Percentiles rank a stretch among this genome's conserved stretches.
These are phyloP conservation scores for Gorsachius goisagi DNA, from an alignment of 2,113 vertebrate species.

Conservation along the genomic window DNA sequence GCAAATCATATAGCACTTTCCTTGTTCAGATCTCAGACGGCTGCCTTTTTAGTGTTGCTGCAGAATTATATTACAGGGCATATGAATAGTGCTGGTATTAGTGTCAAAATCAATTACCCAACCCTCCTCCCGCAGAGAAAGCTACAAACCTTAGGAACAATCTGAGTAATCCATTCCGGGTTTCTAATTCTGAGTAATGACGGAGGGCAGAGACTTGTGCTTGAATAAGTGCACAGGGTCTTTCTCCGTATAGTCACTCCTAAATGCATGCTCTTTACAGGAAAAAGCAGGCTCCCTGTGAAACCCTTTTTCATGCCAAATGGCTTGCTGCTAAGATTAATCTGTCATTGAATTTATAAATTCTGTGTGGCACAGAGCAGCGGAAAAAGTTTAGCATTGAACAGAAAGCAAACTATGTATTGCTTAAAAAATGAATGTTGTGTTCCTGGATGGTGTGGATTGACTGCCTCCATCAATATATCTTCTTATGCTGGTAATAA, in stretches of 20 bases:
- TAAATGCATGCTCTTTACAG: conserved; percentile 62
- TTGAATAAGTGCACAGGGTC: conserved; percentile 58
- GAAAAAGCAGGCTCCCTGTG: conserved; percentile 66
- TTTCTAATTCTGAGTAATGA: conserved; percentile 72
- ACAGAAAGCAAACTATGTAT: conserved; percentile 34
- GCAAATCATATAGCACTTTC: conserved; percentile 64
- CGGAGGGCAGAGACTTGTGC: conserved; percentile 43
- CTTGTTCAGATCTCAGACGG: conserved; percentile 59
- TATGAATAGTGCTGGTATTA: conserved; percentile 52
- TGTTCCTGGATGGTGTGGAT: conserved; percentile 25
- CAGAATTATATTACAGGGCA: conserved; percentile 46
- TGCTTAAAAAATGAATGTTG: conserved; percentile 39
- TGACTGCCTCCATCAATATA: conserved; percentile 37
- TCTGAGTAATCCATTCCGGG: conserved; percentile 22
- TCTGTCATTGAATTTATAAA: conserved; percentile 68
- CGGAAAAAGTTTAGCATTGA: conserved; percentile 47
- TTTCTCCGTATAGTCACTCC: conserved; percentile 36
- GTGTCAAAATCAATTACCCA: conserved; percentile 69
- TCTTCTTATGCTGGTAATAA: conserved; percentile 39
- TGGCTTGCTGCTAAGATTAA: conserved; percentile 57
- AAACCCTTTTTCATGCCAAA: conserved; percentile 68
- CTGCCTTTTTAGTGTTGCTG: conserved; percentile 41
- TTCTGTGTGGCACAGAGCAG: conserved; percentile 50
- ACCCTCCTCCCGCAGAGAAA: conserved; percentile 40
- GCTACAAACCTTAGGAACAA: conserved; percentile 47